Evolutionary conservation across 2,888 invertebrate species (phyloP), one percentile per base, ranked within the genome.

Genomic region (Pogonocherus hispidulus): DNA sequence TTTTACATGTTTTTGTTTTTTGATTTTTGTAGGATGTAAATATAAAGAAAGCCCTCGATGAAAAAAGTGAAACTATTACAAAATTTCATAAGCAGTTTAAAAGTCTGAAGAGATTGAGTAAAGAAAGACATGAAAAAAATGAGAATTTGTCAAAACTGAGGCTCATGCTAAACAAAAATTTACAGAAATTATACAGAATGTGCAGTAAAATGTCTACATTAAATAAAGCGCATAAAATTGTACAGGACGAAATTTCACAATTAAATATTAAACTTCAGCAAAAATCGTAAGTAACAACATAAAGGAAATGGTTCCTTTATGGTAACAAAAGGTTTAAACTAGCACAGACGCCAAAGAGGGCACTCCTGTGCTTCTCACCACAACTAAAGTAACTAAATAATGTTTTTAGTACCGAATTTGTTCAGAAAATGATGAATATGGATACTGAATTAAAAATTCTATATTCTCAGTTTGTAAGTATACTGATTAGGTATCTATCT

Each of bases 261-360:
- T 51, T 62, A 23, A 49, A 22, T 37, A n/a, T 19, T 3, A 27
- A 62, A 51, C 62, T 62, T 14, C 49, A 62, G 22, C 49, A 62
- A 22, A 35, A 51, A 62, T 62, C 62, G 62, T 62, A 62, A 49
- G 62, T 35, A 44, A 37, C 27, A 32, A 16, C n/a, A n/a, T n/a
- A n/a, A n/a, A n/a, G n/a, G n/a, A n/a, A n/a, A n/a, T n/a, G n/a
- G n/a, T n/a, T n/a, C n/a, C n/a, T n/a, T n/a, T n/a, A n/a, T n/a
- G n/a, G n/a, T n/a, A n/a, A n/a, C n/a, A n/a, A n/a, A n/a, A n/a
- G n/a, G n/a, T n/a, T n/a, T n/a, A n/a, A n/a, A n/a, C n/a, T n/a
- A n/a, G n/a, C n/a, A n/a, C n/a, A n/a, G n/a, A n/a, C n/a, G n/a
- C n/a, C n/a, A n/a, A n/a, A n/a, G n/a, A n/a, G 27, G 27, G 8